Evolutionary conservation across 2,888 invertebrate species (phyloP).

Genomic region (Atrina japonica): DNA sequence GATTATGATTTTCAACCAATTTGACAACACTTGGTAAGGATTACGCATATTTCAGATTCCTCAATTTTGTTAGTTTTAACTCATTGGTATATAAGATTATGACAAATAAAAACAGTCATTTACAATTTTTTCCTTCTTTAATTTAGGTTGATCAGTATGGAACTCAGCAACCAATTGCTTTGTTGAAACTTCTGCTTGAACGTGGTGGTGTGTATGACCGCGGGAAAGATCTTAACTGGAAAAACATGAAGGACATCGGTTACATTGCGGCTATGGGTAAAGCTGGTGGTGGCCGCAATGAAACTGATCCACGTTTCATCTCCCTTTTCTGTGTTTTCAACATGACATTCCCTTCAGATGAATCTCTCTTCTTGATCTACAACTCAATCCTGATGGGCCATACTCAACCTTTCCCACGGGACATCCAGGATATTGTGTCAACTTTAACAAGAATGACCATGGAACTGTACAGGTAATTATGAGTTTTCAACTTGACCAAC

Average conservation of each 20-base stretch:
- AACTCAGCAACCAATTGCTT: slow-evolving; percentile 95
- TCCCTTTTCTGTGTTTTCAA: slow-evolving; percentile 94
- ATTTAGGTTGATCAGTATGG: slow-evolving; percentile 88
- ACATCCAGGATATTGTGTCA: slow-evolving; percentile 85
- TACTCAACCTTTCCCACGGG: slow-evolving; percentile 86
- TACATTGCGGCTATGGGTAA: slow-evolving; percentile 81
- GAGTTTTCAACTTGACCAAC: too few species aligned
- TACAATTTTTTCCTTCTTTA: slow-evolving; percentile 6
- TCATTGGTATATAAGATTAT: too few species aligned
- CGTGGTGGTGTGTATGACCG: slow-evolving; percentile 93
- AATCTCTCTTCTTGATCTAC: slow-evolving; percentile 90
- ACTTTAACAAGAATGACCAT: slow-evolving; percentile 90
- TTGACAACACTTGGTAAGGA: too few species aligned
- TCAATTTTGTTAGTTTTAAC: too few species aligned
- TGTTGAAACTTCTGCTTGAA: slow-evolving; percentile 94
- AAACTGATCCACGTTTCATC: slow-evolving; percentile 94
- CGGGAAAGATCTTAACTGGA: slow-evolving; percentile 94
- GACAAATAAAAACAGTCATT: too few species aligned
- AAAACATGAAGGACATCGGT: slow-evolving; percentile 90
- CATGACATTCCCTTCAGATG: slow-evolving; percentile 90
- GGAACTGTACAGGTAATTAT: slow-evolving; percentile 89
- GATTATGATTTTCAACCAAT: too few species aligned
- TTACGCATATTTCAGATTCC: too few species aligned
- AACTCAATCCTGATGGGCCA: slow-evolving; percentile 91
- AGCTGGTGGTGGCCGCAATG: slow-evolving; percentile 93